phyloP scores from a whole-genome alignment of 2,797 vertebrate species.

The Alca torda region DNA sequence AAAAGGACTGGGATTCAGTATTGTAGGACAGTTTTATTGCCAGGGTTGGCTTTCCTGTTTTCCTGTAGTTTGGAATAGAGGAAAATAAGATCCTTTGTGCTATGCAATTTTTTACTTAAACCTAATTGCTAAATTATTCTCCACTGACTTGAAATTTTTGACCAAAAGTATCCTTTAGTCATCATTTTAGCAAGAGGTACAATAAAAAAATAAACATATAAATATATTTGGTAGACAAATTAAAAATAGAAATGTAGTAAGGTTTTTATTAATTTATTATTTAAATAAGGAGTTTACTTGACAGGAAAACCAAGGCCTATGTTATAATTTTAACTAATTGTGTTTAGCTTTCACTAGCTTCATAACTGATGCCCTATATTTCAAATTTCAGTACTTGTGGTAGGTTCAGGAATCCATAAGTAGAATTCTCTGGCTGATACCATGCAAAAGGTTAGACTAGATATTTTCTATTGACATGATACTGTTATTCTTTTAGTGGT shows the following conservation, averaged over 20 bases:
- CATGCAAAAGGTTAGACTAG: not conserved
- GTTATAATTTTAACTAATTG: not conserved
- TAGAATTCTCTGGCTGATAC: not conserved
- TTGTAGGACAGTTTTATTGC: not conserved
- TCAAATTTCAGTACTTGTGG: not conserved
- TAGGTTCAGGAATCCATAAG: not conserved
- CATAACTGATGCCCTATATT: not conserved
- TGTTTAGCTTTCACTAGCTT: not conserved
- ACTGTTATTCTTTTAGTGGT: not conserved
- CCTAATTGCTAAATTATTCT: not conserved
- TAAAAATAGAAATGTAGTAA: not conserved
- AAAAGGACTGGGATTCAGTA: not conserved
- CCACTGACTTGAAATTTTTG: not conserved
- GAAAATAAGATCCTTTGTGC: not conserved
- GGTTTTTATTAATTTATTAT: not conserved
- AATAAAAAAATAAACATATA: not conserved
- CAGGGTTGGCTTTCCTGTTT: not conserved
- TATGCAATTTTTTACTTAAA: not conserved
- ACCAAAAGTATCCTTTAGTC: not conserved
- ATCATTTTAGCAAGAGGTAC: not conserved
- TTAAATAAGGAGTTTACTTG: not conserved
- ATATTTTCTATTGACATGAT: not conserved
- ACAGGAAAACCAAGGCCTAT: not conserved
- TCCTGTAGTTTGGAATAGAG: not conserved
- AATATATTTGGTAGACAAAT: not conserved